A percentile compares a stretch with the other conserved stretches of the same genome.
Evolutionary conservation across 1,140 invertebrate genomes (phyloP).

Genomic region (Potamilus streckersoni): DNA sequence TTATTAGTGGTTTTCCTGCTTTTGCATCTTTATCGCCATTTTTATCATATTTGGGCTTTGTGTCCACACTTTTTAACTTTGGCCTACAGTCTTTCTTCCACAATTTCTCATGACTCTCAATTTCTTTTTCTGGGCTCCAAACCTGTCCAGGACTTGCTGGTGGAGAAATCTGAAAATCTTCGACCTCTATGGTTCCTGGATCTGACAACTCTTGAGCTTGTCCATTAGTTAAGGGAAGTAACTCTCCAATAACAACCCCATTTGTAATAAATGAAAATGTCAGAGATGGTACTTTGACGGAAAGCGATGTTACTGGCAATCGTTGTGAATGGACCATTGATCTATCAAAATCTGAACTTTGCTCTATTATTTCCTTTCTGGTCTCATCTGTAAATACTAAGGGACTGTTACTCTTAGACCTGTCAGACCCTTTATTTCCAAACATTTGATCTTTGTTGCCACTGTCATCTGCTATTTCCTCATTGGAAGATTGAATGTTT

Average conservation of each 20-base stretch:
- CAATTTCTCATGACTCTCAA: conserved; percentile 11
- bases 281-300: not conserved
- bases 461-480: not conserved
- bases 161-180: not conserved
- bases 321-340: conserved; percentile 1
- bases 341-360: conserved; percentile 6
- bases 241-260: conserved; percentile 5
- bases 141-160: conserved; percentile 13
- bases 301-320: not conserved
- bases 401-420: not conserved
- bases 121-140: conserved; percentile 12
- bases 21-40: too few species aligned
- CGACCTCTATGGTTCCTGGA: not conserved
- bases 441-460: conserved; percentile 5
- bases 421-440: conserved; percentile 10
- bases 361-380: conserved; percentile 10
- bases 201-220: not conserved
- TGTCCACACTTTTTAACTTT: too few species aligned
- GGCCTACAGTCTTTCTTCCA: conserved; percentile 3
- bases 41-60: too few species aligned
- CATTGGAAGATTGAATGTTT: conserved; percentile 17
- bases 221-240: conserved; percentile 15
- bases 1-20: too few species aligned
- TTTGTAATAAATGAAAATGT: not conserved
- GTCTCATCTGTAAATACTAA: conserved; percentile 8